A percentile compares a stretch with the other conserved stretches of the same genome.
Evolutionary conservation across 2,888 invertebrate species (phyloP).

Genomic region (Strigamia maritima): DNA sequence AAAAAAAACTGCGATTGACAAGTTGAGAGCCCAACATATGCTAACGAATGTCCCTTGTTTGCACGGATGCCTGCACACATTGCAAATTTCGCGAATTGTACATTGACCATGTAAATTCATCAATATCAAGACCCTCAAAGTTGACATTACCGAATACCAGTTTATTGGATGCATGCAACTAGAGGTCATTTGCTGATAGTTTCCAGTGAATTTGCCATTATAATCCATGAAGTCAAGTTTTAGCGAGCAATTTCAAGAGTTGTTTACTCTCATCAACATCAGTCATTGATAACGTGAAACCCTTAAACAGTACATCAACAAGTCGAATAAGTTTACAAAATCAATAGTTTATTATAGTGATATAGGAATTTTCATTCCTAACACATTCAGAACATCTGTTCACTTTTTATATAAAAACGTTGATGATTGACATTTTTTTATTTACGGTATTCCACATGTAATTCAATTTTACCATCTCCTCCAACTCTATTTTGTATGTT

Average conservation of each 20-base stretch:
- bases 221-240: too few species aligned
- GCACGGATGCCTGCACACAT: not conserved
- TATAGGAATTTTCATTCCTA: not conserved
- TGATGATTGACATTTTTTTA: not conserved
- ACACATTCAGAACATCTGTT: not conserved
- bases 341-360: not conserved
- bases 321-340: not conserved
- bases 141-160: not conserved
- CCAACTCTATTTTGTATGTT: not conserved
- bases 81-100: not conserved
- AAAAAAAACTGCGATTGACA: not conserved
- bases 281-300: not conserved
- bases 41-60: conserved; percentile 1
- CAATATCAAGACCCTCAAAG: not conserved
- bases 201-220: too few species aligned
- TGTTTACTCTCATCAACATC: not conserved
- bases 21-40: not conserved
- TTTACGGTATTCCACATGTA: not conserved
- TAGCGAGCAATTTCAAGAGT: too few species aligned
- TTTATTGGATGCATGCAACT: too few species aligned
- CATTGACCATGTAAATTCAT: not conserved
- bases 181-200: too few species aligned
- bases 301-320: not conserved
- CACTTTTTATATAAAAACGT: not conserved
- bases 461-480: not conserved